Conservation (phyloP, 2,113 vertebrate species). For the Cromileptes altivelis region DNA sequence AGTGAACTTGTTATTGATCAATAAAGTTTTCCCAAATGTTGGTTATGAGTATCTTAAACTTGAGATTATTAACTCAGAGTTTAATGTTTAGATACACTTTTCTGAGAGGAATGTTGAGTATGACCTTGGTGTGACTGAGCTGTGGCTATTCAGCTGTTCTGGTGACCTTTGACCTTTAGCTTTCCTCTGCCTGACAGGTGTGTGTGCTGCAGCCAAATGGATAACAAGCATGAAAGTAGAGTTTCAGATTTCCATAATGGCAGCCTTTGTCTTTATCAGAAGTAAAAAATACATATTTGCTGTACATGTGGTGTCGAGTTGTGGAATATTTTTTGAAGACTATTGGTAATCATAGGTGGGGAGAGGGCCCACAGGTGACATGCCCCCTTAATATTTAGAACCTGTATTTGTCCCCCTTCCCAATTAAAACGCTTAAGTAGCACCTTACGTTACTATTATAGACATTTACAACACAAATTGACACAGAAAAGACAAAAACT, state of each 20-base stretch:
- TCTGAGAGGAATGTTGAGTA: background rate
- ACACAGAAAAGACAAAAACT: no score
- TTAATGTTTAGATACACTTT: background rate
- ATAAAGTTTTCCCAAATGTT: conserved; percentile 15
- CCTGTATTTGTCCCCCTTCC: no score
- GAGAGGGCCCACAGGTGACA: no score
- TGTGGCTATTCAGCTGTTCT: conserved; percentile 64
- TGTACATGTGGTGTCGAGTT: no score
- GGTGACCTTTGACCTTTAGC: conserved; percentile 52
- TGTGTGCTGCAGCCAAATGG: conserved; percentile 3
- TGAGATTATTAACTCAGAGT: background rate
- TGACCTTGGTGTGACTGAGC: conserved; percentile 18
- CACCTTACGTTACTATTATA: no score
- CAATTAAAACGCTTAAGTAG: no score
- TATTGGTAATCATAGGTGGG: background rate
- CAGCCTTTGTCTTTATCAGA: background rate
- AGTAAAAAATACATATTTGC: background rate
- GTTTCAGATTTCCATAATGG: conserved; percentile 1
- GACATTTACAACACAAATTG: no score
- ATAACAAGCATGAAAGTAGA: conserved; percentile 12
- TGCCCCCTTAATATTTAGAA: no score
- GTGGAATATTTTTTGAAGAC: background rate
- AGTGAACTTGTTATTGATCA: background rate
- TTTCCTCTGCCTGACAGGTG: conserved; percentile 32
- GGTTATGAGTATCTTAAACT: background rate